phyloP scores from a whole-genome alignment of 2,888 invertebrate genomes.

The Pachymerium ferrugineum region DNA sequence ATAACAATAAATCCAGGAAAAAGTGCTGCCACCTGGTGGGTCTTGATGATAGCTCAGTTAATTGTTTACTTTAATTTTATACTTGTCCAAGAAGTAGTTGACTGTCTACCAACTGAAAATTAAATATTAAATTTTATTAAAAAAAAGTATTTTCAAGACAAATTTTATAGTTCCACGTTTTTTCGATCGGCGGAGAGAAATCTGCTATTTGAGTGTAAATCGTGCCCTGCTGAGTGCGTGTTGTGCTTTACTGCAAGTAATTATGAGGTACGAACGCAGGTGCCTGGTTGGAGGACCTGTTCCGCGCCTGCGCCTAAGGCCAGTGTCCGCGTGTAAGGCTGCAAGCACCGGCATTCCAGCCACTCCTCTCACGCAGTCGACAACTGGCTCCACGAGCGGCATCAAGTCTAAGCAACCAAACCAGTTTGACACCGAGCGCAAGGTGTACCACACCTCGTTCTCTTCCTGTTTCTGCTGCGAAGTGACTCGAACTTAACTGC shows the following conservation, averaged over 20 bases:
- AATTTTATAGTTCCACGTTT: background rate
- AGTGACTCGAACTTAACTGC: background rate
- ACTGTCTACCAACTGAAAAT: too few relatives aligned
- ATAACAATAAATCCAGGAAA: too few relatives aligned
- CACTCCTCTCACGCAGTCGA: background rate
- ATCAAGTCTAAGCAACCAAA: background rate
- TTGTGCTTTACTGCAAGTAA: background rate
- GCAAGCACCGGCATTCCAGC: conserved; percentile 1
- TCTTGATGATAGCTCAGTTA: too few relatives aligned
- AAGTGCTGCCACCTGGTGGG: too few relatives aligned
- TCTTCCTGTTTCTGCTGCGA: background rate
- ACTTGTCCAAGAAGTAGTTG: too few relatives aligned
- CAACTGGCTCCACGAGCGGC: conserved; percentile 12
- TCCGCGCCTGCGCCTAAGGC: background rate
- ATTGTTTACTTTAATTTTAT: too few relatives aligned
- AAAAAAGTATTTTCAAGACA: background rate
- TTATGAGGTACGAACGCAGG: background rate
- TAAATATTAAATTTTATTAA: background rate
- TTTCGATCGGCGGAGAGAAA: background rate
- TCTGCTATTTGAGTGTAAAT: background rate
- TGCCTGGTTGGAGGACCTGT: background rate
- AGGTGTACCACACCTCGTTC: background rate
- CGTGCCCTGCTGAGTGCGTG: background rate
- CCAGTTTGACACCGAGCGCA: background rate
- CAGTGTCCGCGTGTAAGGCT: background rate